These are phyloP conservation scores for Asbolus verrucosus DNA, from an alignment of 1,140 invertebrate species.

Conservation along the genomic window DNA sequence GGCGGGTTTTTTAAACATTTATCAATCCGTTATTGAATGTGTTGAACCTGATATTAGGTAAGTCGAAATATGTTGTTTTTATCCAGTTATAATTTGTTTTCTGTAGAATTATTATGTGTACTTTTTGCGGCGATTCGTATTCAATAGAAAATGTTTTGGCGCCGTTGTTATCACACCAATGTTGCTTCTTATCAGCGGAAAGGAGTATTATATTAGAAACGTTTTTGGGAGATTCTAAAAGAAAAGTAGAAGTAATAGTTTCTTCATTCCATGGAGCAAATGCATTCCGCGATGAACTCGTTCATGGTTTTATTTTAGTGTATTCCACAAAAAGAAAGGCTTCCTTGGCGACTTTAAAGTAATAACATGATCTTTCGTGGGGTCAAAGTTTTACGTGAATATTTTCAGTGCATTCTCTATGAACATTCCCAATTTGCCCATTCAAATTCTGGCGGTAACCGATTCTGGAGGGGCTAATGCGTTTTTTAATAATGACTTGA, in stretches of 20 bases:
- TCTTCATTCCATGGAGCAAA: conserved; percentile 96
- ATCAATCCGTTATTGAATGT: conserved; percentile 81
- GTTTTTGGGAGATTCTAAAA: conserved; percentile 89
- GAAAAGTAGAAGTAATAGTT: conserved; percentile 92
- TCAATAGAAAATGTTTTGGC: conserved; percentile 90
- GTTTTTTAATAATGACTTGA: conserved; percentile 92
- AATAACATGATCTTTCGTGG: no score
- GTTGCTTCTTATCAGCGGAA: conserved; percentile 87
- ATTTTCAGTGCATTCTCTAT: conserved; percentile 90
- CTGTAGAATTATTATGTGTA: conserved; percentile 88
- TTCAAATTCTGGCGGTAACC: conserved; percentile 94
- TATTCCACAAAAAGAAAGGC: conserved; percentile 96
- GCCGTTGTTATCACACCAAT: conserved; percentile 89
- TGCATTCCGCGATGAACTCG: conserved; percentile 91
- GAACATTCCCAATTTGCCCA: conserved; percentile 94
- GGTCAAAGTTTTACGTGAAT: no score
- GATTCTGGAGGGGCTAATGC: conserved; percentile 86
- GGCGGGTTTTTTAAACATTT: conserved; percentile 78
- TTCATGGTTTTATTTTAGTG: conserved; percentile 96
- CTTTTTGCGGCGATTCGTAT: conserved; percentile 97
- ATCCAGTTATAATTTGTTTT: conserved; percentile 39
- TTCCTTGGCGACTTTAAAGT: conserved; percentile 93
- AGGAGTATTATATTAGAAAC: conserved; percentile 91
- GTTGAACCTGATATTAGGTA: conserved; percentile 89
- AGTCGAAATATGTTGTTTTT: not conserved